A percentile compares a stretch with the other conserved stretches of the same genome.
Evolutionary conservation across 2,888 invertebrate genomes (phyloP).

Genomic region (Sinotaia quadrata): DNA sequence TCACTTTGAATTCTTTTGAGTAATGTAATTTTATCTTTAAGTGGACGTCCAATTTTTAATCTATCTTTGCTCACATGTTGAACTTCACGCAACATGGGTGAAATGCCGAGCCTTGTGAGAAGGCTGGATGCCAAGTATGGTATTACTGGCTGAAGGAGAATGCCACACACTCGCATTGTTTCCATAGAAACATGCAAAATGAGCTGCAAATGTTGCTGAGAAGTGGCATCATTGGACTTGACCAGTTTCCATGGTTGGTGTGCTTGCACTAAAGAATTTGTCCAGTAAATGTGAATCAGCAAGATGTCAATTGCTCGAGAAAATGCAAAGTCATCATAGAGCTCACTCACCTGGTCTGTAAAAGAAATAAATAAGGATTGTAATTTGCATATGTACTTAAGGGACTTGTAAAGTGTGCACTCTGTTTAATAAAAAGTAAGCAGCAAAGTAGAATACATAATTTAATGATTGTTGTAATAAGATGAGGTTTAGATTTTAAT

Average conservation of each 20-base stretch:
- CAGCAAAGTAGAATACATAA: no score
- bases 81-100: no score
- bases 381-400: no score
- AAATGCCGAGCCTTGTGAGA: slow-evolving; percentile 74
- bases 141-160: slow-evolving; percentile 88
- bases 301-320: slow-evolving; percentile 87
- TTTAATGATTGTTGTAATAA: no score
- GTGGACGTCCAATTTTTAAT: no score
- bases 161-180: slow-evolving; percentile 83
- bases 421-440: no score
- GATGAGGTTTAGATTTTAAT: no score
- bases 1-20: no score
- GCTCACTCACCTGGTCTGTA: slow-evolving; percentile 76
- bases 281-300: slow-evolving; percentile 82
- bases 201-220: slow-evolving; percentile 74
- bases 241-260: slow-evolving; percentile 90
- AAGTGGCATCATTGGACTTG: slow-evolving; percentile 76
- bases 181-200: slow-evolving; percentile 89
- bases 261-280: slow-evolving; percentile 89
- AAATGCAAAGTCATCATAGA: slow-evolving; percentile 85
- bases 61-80: no score
- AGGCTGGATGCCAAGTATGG: slow-evolving; percentile 82
- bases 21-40: no score
- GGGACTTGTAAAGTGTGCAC: no score
- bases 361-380: slow-evolving; percentile 33